Evolutionary conservation across 2,888 invertebrate species (phyloP).

Genomic region (Lasius fuliginosus): DNA sequence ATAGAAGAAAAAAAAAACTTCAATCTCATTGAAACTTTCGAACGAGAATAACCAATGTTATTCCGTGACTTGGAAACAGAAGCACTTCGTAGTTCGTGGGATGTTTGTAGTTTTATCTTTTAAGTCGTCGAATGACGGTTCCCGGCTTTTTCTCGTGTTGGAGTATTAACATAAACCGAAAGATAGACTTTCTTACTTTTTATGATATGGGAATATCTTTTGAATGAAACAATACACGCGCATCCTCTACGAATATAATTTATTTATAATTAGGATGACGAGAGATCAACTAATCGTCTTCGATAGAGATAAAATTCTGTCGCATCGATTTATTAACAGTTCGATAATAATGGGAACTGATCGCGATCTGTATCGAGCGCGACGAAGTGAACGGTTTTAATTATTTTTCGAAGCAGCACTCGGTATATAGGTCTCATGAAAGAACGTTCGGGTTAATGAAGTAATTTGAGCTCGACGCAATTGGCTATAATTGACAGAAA

Average conservation of each 20-base stretch:
- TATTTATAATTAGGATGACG: not conserved
- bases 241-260: not conserved
- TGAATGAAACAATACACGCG: not conserved
- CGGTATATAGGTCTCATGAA: constrained; percentile 54
- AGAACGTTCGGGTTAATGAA: constrained; percentile 70
- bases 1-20: constrained; percentile 28
- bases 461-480: constrained; percentile 70
- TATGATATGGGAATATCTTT: not conserved
- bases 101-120: constrained; percentile 39
- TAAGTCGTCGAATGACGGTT: constrained; percentile 26
- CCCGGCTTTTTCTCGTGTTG: not conserved
- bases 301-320: not conserved
- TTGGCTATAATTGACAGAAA: constrained; percentile 70
- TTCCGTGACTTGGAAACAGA: constrained; percentile 45
- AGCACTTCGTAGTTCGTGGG: not conserved
- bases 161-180: constrained; percentile 35
- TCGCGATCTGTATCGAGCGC: constrained; percentile 31
- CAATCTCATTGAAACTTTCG: constrained; percentile 36
- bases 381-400: constrained; percentile 61
- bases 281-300: not conserved
- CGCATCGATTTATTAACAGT: constrained; percentile 7
- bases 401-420: constrained; percentile 65
- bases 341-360: constrained; percentile 21
- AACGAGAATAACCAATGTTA: constrained; percentile 48
- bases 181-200: constrained; percentile 11